Percentiles rank a stretch among this genome's conserved stretches.
These are phyloP conservation scores for Oconnorella tubifera DNA, from an alignment of 2,888 invertebrate species.

Conservation along the genomic window DNA sequence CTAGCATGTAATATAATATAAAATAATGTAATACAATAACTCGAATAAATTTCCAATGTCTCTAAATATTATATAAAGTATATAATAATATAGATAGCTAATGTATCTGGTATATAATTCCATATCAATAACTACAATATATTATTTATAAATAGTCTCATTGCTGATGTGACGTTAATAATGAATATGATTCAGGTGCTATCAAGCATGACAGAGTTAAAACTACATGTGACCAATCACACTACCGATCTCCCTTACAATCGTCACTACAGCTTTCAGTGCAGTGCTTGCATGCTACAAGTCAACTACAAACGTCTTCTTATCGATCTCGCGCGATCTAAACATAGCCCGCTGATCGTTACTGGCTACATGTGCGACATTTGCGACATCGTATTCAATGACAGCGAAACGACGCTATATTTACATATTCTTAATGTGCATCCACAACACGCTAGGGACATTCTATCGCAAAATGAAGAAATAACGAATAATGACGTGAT, in stretches of 20 bases:
- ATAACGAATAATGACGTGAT: background rate
- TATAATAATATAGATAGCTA: too few species aligned
- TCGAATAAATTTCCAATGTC: too few species aligned
- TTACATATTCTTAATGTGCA: background rate
- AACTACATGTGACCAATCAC: constrained; percentile 6
- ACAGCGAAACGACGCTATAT: background rate
- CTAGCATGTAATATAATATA: too few species aligned
- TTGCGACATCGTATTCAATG: constrained; percentile 8
- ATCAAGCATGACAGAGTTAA: background rate
- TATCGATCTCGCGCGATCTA: background rate
- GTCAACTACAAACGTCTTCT: background rate
- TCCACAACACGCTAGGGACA: background rate
- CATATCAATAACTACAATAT: too few species aligned
- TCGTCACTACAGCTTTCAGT: background rate
- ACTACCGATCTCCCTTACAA: background rate
- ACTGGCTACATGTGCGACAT: background rate
- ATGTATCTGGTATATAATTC: too few species aligned
- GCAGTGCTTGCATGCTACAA: background rate
- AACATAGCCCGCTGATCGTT: background rate
- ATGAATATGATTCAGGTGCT: too few species aligned
- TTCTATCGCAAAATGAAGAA: background rate
- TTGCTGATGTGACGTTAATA: too few species aligned
- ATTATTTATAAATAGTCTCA: too few species aligned
- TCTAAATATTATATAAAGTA: too few species aligned
- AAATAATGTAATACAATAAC: too few species aligned